phyloP scores from a whole-genome alignment of 2,888 invertebrate genomes.

The Azorinus chamasolen region DNA sequence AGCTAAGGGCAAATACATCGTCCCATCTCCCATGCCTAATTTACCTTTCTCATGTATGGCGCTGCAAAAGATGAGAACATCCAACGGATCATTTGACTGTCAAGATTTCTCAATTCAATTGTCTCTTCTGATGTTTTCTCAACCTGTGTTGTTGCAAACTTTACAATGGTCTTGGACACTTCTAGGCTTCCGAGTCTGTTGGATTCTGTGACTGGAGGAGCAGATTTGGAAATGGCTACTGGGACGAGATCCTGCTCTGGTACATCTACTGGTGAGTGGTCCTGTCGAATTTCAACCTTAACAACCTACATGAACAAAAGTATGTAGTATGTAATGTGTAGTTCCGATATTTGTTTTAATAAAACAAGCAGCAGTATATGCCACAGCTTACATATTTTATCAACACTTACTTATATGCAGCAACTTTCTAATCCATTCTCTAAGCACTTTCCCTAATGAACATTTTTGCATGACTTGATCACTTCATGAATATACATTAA shows the following conservation, averaged over 20 bases:
- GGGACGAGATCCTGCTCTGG: slow-evolving; percentile 53
- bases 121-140: slow-evolving; percentile 67
- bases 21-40: too few species aligned
- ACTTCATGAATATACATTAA: too few species aligned
- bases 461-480: too few species aligned
- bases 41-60: slow-evolving; percentile 71
- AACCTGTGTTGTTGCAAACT: slow-evolving; percentile 60
- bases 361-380: too few species aligned
- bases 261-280: slow-evolving; percentile 16
- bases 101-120: slow-evolving; percentile 71
- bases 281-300: slow-evolving; percentile 33
- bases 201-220: slow-evolving; percentile 34
- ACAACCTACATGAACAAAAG: too few species aligned
- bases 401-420: too few species aligned
- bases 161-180: slow-evolving; percentile 52
- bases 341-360: too few species aligned
- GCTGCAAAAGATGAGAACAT: slow-evolving; percentile 76
- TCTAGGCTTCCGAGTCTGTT: slow-evolving; percentile 56
- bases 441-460: too few species aligned
- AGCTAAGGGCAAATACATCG: too few species aligned
- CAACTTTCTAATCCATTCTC: too few species aligned
- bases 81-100: slow-evolving; percentile 68
- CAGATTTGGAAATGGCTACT: slow-evolving; percentile 7
- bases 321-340: too few species aligned
- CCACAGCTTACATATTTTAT: too few species aligned